phyloP scores from a whole-genome alignment of 2,888 invertebrate genomes.

The Biston stratarius region DNA sequence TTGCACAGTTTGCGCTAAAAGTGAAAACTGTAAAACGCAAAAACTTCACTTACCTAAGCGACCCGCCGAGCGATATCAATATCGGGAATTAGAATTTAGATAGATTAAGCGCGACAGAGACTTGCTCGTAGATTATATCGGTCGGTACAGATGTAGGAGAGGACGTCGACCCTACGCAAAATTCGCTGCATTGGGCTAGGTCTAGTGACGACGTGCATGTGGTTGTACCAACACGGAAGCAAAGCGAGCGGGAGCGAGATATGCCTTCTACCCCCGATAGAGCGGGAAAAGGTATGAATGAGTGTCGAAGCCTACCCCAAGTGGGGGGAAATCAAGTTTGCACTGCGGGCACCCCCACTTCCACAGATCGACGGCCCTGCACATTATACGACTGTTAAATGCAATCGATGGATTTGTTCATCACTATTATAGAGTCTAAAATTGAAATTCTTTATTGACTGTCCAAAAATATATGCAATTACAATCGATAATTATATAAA shows the following conservation, averaged over 20 bases:
- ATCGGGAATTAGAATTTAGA: constrained; percentile 59
- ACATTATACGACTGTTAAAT: constrained; percentile 62
- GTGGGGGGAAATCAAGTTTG: constrained; percentile 85
- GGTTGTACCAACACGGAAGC: constrained; percentile 79
- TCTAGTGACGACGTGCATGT: constrained; percentile 84
- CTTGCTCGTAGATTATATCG: constrained; percentile 50
- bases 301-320: constrained; percentile 85
- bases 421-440: background rate
- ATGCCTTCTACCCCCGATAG: constrained; percentile 67
- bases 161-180: constrained; percentile 86
- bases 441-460: background rate
- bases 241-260: constrained; percentile 71
- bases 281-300: constrained; percentile 84
- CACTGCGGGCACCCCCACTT: constrained; percentile 78
- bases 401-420: constrained; percentile 71
- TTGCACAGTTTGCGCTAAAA: constrained; percentile 66
- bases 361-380: constrained; percentile 73
- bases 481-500: background rate
- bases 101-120: constrained; percentile 59
- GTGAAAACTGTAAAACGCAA: constrained; percentile 58
- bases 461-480: background rate
- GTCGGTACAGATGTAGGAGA: constrained; percentile 66
- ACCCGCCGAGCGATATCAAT: constrained; percentile 33
- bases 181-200: constrained; percentile 87
- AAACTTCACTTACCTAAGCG: constrained; percentile 44